These are phyloP conservation scores for Holothuria leucospilota DNA, from an alignment of 53 echinoderm and acorn worm genomes.

Conservation along the genomic window DNA sequence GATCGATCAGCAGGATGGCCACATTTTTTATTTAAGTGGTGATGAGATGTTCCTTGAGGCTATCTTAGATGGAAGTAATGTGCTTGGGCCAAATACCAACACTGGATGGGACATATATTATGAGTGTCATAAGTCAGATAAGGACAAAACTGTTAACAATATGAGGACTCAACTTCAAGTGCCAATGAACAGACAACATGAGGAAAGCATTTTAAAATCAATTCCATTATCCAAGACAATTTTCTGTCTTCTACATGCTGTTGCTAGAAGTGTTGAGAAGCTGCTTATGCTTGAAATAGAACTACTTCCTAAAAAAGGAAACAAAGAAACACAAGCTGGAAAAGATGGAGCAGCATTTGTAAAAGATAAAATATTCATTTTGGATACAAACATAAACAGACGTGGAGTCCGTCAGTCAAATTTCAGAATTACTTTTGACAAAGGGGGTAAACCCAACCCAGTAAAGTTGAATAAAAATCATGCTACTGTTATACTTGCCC, in stretches of 20 bases:
- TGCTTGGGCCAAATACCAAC: constrained; percentile 58
- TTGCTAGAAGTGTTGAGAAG: constrained; percentile 64
- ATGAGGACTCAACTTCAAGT: constrained; percentile 45
- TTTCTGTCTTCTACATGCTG: constrained; percentile 4
- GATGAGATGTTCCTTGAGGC: constrained; percentile 77
- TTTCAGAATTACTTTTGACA: neutral
- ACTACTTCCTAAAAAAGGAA: constrained; percentile 25
- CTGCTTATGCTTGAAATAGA: constrained; percentile 64
- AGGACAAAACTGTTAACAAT: constrained; percentile 41
- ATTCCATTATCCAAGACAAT: neutral
- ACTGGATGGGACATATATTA: constrained; percentile 80
- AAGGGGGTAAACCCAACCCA: neutral
- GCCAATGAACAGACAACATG: constrained; percentile 25
- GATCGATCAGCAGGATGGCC: neutral
- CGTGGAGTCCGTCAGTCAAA: neutral
- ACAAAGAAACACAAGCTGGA: constrained; percentile 29
- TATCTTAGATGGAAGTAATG: constrained; percentile 68
- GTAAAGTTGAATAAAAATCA: constrained; percentile 27
- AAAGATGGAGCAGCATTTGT: neutral
- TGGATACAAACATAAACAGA: constrained; percentile 18
- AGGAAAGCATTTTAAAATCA: too few relatives aligned
- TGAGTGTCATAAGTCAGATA: constrained; percentile 36
- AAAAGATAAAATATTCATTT: neutral
- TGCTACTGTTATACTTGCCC: neutral
- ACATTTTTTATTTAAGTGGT: constrained; percentile 58